Conservation (phyloP, 2,888 invertebrate genomes). For the Panzeria rudis region DNA sequence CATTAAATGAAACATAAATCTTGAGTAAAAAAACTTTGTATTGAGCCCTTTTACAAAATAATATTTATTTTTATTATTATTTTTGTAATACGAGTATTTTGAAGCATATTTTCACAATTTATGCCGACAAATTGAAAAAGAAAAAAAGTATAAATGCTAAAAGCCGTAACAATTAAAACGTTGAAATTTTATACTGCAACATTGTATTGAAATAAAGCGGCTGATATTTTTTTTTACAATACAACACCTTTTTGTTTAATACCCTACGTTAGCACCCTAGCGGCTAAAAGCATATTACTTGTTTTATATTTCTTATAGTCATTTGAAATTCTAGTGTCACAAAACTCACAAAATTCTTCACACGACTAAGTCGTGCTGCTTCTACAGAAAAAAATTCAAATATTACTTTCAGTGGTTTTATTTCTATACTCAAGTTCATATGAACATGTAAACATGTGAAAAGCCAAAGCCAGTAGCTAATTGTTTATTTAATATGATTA, state of each 20-base stretch:
- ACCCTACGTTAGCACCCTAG: background rate
- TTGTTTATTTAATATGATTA: no score
- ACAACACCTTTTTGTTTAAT: slow-evolving; percentile 7
- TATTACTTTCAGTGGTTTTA: no score
- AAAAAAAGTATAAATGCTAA: slow-evolving; percentile 1
- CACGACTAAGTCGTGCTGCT: background rate
- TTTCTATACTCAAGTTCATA: no score
- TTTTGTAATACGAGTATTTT: slow-evolving; percentile 3
- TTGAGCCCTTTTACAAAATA: slow-evolving; percentile 35
- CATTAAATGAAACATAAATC: slow-evolving; percentile 27
- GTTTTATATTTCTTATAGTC: background rate
- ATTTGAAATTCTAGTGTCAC: background rate
- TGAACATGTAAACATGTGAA: no score
- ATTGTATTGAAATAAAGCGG: slow-evolving; percentile 29
- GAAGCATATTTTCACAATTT: slow-evolving; percentile 14
- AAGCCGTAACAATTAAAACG: slow-evolving; percentile 47
- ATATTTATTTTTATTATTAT: slow-evolving; percentile 28
- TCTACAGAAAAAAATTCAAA: no score
- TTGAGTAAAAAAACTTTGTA: background rate
- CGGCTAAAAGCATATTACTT: background rate
- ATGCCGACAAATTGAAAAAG: slow-evolving; percentile 21
- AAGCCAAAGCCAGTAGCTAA: no score
- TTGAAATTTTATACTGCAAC: slow-evolving; percentile 44
- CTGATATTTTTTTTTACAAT: background rate
- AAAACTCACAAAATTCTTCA: no score